These are phyloP conservation scores for Tanaodytes sp. DNA, from an alignment of 2,888 invertebrate species.

Conservation along the genomic window DNA sequence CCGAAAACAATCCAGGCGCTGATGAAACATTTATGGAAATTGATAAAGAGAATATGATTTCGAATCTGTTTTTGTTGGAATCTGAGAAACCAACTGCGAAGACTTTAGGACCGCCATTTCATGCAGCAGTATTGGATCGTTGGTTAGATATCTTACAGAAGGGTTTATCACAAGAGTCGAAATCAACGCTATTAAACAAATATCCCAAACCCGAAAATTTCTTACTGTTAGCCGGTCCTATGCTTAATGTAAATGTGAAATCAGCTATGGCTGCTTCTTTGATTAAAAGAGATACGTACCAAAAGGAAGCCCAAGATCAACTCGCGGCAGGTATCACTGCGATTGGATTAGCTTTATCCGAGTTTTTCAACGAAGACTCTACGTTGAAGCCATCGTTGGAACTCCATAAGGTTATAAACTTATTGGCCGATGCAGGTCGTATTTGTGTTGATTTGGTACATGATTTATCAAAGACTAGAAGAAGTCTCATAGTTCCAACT, in stretches of 20 bases:
- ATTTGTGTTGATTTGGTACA: background rate
- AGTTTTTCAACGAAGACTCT: background rate
- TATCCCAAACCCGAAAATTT: background rate
- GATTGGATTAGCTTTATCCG: background rate
- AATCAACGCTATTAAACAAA: background rate
- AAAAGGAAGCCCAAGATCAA: background rate
- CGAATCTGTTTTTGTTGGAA: background rate
- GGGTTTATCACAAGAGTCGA: background rate
- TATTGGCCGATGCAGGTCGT: conserved; percentile 11
- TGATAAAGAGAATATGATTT: too few species aligned
- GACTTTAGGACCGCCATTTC: background rate
- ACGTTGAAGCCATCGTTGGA: too few species aligned
- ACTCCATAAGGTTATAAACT: background rate
- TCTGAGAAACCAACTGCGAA: background rate
- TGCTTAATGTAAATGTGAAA: background rate
- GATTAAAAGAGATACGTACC: conserved; percentile 5
- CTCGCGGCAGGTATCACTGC: background rate
- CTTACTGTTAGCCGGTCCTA: background rate
- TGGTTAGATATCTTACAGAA: background rate
- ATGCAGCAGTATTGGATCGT: background rate
- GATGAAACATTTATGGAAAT: too few species aligned
- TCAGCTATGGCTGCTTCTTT: background rate
- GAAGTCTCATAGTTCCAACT: background rate
- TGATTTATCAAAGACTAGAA: background rate
- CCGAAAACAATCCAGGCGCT: too few species aligned